Conservation (phyloP, 2,888 invertebrate genomes). For the Trachelus stipa region DNA sequence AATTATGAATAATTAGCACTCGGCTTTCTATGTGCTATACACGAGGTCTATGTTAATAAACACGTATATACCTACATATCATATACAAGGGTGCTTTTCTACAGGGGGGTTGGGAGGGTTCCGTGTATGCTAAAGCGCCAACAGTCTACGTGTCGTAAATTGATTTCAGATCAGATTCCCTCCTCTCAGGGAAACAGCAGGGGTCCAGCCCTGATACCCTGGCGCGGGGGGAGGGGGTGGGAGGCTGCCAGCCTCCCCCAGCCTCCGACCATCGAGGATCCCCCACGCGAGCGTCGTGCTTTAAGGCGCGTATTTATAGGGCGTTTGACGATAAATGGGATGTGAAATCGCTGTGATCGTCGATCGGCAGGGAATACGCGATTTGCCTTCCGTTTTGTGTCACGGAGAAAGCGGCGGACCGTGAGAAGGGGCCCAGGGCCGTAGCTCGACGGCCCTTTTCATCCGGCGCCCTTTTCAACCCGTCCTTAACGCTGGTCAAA, state of each 20-base stretch:
- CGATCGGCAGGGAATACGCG: conserved; percentile 1
- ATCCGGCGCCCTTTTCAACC: too few species aligned
- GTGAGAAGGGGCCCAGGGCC: conserved; percentile 1
- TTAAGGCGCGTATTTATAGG: conserved; percentile 20
- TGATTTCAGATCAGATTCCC: background rate
- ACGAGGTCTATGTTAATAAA: background rate
- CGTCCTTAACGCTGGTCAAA: background rate
- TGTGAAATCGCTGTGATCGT: conserved; percentile 26
- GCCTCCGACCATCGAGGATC: background rate
- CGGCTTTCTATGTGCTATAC: background rate
- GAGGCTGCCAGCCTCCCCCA: too few species aligned
- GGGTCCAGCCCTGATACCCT: background rate
- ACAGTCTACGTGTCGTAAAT: background rate
- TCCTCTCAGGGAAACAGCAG: background rate
- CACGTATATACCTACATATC: background rate
- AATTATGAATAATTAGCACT: background rate
- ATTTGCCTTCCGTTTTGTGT: conserved; percentile 6
- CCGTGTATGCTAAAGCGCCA: background rate
- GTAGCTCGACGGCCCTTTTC: background rate
- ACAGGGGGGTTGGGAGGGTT: too few species aligned
- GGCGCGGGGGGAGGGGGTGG: background rate
- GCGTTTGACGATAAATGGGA: conserved; percentile 25
- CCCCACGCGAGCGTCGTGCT: background rate
- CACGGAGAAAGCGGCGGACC: background rate
- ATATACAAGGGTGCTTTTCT: background rate